Percentiles rank a stretch among this genome's conserved stretches.
Evolutionary conservation across 2,888 invertebrate genomes (phyloP).

Genomic region (Nematopogon swammerdamellus): DNA sequence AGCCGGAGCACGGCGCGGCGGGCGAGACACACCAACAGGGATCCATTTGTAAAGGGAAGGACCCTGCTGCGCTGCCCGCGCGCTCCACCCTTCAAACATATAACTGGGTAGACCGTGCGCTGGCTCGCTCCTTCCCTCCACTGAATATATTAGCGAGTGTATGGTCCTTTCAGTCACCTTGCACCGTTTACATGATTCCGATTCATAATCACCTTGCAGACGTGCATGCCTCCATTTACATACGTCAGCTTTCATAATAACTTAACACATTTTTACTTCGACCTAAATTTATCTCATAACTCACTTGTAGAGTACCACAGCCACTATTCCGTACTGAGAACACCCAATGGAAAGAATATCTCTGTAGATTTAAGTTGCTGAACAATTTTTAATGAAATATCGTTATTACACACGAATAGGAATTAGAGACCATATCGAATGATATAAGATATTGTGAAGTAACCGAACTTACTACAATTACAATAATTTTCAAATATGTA

Average conservation of each 20-base stretch:
- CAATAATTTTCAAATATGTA: conserved; percentile 2
- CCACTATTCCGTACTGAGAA: conserved; percentile 56
- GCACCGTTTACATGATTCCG: conserved; percentile 19
- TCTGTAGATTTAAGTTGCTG: conserved; percentile 4
- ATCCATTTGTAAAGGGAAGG: conserved; percentile 15
- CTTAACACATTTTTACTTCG: conserved; percentile 28
- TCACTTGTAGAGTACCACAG: conserved; percentile 45
- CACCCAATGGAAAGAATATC: conserved; percentile 37
- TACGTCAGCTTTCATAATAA: conserved; percentile 35
- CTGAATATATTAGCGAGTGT: background rate
- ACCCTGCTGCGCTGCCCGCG: conserved; percentile 10
- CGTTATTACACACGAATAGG: conserved; percentile 1
- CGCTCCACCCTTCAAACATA: conserved; percentile 21
- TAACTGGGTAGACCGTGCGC: background rate
- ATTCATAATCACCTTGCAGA: conserved; percentile 53
- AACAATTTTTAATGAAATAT: conserved; percentile 1
- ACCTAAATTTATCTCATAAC: conserved; percentile 20
- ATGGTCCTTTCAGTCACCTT: conserved; percentile 30
- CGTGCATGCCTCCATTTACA: conserved; percentile 55
- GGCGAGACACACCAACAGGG: conserved; percentile 7
- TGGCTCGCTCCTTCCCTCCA: too few species aligned
- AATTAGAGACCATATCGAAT: background rate
- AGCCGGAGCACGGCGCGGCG: conserved; percentile 2
- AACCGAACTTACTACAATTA: conserved; percentile 7
- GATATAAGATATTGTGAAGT: conserved; percentile 1